Conservation (phyloP, 2,113 vertebrate species). For the Tichodroma muraria region DNA sequence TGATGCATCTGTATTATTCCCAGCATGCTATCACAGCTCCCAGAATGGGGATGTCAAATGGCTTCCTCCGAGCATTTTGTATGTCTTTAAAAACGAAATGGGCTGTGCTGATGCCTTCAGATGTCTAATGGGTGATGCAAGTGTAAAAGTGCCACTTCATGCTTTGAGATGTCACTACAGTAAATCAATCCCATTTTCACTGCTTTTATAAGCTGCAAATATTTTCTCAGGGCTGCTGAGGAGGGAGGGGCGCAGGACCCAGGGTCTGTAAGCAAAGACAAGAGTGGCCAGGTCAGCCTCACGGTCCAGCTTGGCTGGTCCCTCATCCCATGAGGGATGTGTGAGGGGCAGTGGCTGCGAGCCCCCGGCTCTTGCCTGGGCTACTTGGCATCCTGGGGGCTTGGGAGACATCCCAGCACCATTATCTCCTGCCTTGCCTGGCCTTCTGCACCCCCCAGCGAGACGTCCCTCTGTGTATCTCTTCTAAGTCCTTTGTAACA, state of each 20-base stretch:
- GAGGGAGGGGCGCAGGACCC: background rate
- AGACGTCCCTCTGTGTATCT: background rate
- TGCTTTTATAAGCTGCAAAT: background rate
- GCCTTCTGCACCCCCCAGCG: background rate
- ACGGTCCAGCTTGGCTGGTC: background rate
- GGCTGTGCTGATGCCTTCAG: constrained; percentile 9
- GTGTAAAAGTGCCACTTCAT: constrained; percentile 1
- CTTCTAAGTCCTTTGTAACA: background rate
- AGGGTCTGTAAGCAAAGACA: background rate
- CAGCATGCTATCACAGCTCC: background rate
- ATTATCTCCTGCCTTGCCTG: rapidly evolving
- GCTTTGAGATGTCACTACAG: background rate
- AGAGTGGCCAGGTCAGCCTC: rapidly evolving
- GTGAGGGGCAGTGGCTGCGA: background rate
- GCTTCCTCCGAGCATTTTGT: background rate
- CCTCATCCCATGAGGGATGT: background rate
- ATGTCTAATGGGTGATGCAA: constrained; percentile 14
- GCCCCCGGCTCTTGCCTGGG: rapidly evolving
- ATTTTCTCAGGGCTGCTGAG: background rate
- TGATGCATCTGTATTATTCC: background rate
- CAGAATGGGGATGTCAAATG: constrained; percentile 7
- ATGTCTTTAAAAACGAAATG: background rate
- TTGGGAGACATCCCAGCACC: background rate
- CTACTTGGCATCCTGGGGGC: background rate
- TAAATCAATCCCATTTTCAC: background rate